A percentile compares a stretch with the other conserved stretches of the same genome.
Conservation (phyloP, 2,113 vertebrate genomes). For the Symphodus melops region DNA sequence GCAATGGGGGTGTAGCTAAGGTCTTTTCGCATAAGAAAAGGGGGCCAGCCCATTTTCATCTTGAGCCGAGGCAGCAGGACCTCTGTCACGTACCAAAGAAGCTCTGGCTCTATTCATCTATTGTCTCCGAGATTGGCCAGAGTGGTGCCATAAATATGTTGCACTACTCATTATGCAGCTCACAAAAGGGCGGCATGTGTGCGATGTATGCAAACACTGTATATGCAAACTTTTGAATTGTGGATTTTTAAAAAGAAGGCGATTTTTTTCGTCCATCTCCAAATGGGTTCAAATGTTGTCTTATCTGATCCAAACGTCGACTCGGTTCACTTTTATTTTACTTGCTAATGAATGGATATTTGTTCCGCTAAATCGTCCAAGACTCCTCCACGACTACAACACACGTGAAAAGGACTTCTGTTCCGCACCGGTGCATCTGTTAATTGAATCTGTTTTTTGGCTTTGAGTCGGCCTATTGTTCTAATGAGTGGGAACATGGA, state of each 20-base stretch:
- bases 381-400: slow-evolving; percentile 19
- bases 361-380: slow-evolving; percentile 17
- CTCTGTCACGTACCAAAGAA: slow-evolving; percentile 77
- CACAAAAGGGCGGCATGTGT: slow-evolving; percentile 60
- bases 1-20: slow-evolving; percentile 68
- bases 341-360: slow-evolving; percentile 33
- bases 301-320: slow-evolving; percentile 1
- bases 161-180: slow-evolving; percentile 49
- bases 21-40: slow-evolving; percentile 81
- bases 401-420: slow-evolving; percentile 64
- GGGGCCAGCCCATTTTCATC: slow-evolving; percentile 79
- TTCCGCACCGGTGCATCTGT: slow-evolving; percentile 70
- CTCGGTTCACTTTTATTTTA: slow-evolving; percentile 7
- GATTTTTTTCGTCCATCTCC: background rate
- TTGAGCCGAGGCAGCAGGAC: slow-evolving; percentile 78
- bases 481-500: slow-evolving; percentile 81
- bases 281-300: background rate
- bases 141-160: slow-evolving; percentile 78
- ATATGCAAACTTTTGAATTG: background rate
- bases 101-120: slow-evolving; percentile 76
- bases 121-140: slow-evolving; percentile 71
- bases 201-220: slow-evolving; percentile 28
- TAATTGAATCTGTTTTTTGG: slow-evolving; percentile 75
- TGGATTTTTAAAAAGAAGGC: background rate
- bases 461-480: slow-evolving; percentile 73